A percentile compares a stretch with the other conserved stretches of the same genome.
Evolutionary conservation across 2,888 invertebrate genomes (phyloP).

Genomic region (Empis livida): DNA sequence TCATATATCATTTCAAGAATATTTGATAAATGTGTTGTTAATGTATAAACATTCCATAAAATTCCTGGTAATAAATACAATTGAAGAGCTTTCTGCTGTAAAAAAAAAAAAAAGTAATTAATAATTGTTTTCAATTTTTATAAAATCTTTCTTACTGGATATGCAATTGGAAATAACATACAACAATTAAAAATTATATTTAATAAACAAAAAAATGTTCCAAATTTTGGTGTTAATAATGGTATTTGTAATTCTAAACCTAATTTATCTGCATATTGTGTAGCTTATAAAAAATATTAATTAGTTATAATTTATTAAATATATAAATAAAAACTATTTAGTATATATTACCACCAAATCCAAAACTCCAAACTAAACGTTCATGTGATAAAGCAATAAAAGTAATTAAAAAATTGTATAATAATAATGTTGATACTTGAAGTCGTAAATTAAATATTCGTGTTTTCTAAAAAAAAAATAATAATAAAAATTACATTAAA

Average conservation of each 20-base stretch:
- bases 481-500: too few species aligned
- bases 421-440: conserved; percentile 6
- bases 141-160: conserved; percentile 14
- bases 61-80: conserved; percentile 17
- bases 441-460: conserved; percentile 7
- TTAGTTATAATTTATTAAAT: background rate
- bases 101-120: background rate
- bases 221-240: conserved; percentile 17
- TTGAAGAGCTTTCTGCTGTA: conserved; percentile 13
- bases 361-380: conserved; percentile 5
- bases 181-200: conserved; percentile 16
- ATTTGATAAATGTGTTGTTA: conserved; percentile 17
- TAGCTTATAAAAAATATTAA: conserved; percentile 11
- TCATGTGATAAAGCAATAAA: conserved; percentile 2
- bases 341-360: background rate
- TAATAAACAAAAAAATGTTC: conserved; percentile 15
- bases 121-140: background rate
- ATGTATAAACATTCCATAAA: conserved; percentile 20
- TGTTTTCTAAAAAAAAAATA: conserved; percentile 2
- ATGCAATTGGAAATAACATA: conserved; percentile 13
- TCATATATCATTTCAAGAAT: conserved; percentile 17
- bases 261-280: conserved; percentile 15
- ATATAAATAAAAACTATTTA: background rate
- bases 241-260: conserved; percentile 17
- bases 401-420: conserved; percentile 7